Percentiles rank a stretch among this genome's conserved stretches.
phyloP scores from a whole-genome alignment of 2,888 invertebrate genomes.

The Ernsta delagoae region DNA sequence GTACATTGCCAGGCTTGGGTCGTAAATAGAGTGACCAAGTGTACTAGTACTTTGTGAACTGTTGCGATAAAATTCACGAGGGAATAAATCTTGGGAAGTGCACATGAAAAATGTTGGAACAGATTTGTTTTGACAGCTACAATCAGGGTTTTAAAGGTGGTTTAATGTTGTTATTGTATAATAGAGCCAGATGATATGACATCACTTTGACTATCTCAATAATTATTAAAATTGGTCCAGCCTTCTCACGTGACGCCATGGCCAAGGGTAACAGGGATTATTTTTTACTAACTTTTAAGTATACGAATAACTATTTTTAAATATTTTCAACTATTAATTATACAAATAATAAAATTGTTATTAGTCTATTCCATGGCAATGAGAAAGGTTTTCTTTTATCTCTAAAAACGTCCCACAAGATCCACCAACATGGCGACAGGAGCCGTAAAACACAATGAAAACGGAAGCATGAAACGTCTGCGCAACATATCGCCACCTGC shows the following conservation, averaged over 20 bases:
- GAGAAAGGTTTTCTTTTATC: too few species aligned
- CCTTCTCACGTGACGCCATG: too few species aligned
- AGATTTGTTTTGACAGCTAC: neutral
- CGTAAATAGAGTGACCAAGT: constrained; percentile 14
- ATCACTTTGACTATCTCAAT: too few species aligned
- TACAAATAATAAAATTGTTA: too few species aligned
- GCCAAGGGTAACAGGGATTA: too few species aligned
- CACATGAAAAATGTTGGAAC: neutral
- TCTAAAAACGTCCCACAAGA: neutral
- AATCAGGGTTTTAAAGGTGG: neutral
- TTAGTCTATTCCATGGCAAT: too few species aligned
- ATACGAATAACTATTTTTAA: too few species aligned
- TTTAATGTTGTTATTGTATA: too few species aligned
- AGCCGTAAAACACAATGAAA: constrained; percentile 35
- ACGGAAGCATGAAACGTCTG: constrained; percentile 35
- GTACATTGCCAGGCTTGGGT: constrained; percentile 9
- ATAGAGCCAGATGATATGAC: too few species aligned
- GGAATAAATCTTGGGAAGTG: neutral
- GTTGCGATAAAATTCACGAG: neutral
- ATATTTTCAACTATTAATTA: too few species aligned
- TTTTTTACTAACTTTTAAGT: too few species aligned
- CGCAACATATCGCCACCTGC: constrained; percentile 35
- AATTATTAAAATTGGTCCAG: too few species aligned
- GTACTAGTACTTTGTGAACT: neutral
- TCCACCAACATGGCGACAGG: neutral